Base-by-base conservation (phyloP, 2,888 invertebrate species). In the Coremacera marginata region DNA sequence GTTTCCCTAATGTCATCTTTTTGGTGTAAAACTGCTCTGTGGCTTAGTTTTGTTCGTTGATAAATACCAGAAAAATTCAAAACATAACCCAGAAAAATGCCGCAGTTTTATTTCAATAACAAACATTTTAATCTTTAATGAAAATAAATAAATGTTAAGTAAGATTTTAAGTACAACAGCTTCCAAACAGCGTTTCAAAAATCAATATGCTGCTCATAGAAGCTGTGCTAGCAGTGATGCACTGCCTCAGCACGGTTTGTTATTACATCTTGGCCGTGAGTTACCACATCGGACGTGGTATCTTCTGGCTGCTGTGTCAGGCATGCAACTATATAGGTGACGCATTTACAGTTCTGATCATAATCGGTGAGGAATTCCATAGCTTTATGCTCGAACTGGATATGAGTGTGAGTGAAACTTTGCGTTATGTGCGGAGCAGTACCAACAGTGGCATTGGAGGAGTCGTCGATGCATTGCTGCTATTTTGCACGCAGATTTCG, bases 281-380 rank as follows among this genome's bases (percentile, higher is more conserved):
- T 44, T 83, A 75, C 75, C 78, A 81, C 52, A 79, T 81, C 71
- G 84, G 84, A 8, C 79, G 81, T 27, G 77, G 75, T n/a, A 80
- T 84, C n/a, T 78, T 82, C 27, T 62, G 73, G 31, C 0, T 76
- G 0, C n/a, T 83, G 4, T 52, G 78, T 25, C 62, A 81, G 71
- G 65, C 76, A 31, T 83, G 79, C 1, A 37, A 65, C 27, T 75
- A 80, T 34, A n/a, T 79, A 25, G 34, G 71, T 2, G 76, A 78
- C 11, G 19, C 81, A n/a, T 79, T 79, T 31, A 70, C 75, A 2
- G 81, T 78, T 4, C 52, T 82, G 7, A 75, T 31, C 0, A 78
- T 83, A 60, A 78, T 83, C 70, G 74, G 81, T 0, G 84, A 84
- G 57, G 84, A 83, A 49, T 76, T 84, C 7, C 82, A 80, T 79